Evolutionary conservation across 2,888 invertebrate species (phyloP).

Genomic region (Schrankia costaestrigalis): DNA sequence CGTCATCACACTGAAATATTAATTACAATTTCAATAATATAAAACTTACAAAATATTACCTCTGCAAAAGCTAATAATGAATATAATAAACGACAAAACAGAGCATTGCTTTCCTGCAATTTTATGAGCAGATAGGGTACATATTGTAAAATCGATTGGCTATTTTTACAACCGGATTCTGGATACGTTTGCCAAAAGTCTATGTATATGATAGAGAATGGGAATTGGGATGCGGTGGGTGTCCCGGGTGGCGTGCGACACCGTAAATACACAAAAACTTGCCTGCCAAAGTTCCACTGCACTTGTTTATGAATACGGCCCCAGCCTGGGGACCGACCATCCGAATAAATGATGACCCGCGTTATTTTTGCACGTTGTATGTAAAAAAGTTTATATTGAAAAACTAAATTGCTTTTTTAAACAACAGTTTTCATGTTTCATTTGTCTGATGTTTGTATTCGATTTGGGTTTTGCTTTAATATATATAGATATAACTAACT

Average conservation of each 20-base stretch:
- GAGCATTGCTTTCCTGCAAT: constrained; percentile 12
- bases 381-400: constrained; percentile 29
- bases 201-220: constrained; percentile 41
- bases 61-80: too few relatives aligned
- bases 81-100: too few relatives aligned
- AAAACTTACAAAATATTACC: too few relatives aligned
- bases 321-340: constrained; percentile 46
- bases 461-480: too few relatives aligned
- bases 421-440: constrained; percentile 1
- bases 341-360: constrained; percentile 47
- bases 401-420: constrained; percentile 14
- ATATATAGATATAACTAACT: too few relatives aligned
- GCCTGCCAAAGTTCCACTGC: constrained; percentile 68
- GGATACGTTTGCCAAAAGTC: constrained; percentile 54
- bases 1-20: too few relatives aligned
- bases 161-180: constrained; percentile 36
- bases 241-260: constrained; percentile 41
- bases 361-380: constrained; percentile 30
- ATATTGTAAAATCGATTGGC: constrained; percentile 22
- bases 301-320: constrained; percentile 67
- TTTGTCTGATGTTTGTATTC: constrained; percentile 8
- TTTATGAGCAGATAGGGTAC: constrained; percentile 22
- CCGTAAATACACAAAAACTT: constrained; percentile 71
- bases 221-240: constrained; percentile 44
- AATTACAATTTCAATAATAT: too few relatives aligned